Evolutionary conservation across 2,113 vertebrate species (phyloP).

Genomic region (Percina caprodes): DNA sequence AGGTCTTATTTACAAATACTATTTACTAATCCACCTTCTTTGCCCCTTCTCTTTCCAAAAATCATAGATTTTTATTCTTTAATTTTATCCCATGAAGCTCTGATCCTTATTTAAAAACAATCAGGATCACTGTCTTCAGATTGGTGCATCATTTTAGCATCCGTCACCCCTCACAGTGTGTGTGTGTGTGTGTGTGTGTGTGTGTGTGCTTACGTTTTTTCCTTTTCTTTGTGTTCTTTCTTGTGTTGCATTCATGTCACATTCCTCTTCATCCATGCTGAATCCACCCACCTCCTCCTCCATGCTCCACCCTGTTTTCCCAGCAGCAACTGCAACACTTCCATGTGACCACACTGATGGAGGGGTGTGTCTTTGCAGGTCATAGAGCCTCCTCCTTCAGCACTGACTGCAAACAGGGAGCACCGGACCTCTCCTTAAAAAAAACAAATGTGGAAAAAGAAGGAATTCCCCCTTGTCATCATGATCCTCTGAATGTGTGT

Average conservation of each 20-base stretch:
- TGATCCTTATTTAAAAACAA: slow-evolving; percentile 74
- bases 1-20: background rate
- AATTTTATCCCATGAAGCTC: slow-evolving; percentile 90
- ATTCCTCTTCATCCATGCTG: slow-evolving; percentile 32
- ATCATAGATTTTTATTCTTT: slow-evolving; percentile 92
- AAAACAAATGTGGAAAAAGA: slow-evolving; percentile 30
- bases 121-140: slow-evolving; percentile 72
- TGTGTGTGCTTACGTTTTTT: slow-evolving; percentile 65
- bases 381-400: slow-evolving; percentile 65
- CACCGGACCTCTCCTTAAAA: slow-evolving; percentile 33
- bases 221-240: slow-evolving; percentile 56
- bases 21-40: slow-evolving; percentile 74
- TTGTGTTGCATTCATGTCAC: slow-evolving; percentile 56
- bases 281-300: slow-evolving; percentile 55
- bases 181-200: slow-evolving; percentile 16
- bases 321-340: slow-evolving; percentile 79
- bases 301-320: slow-evolving; percentile 71
- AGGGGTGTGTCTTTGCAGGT: slow-evolving; percentile 84
- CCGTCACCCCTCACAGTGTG: slow-evolving; percentile 27
- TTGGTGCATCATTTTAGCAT: slow-evolving; percentile 59
- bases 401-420: slow-evolving; percentile 45
- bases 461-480: slow-evolving; percentile 36
- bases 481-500: slow-evolving; percentile 40
- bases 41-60: slow-evolving; percentile 82
- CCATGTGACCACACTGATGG: slow-evolving; percentile 78